phyloP scores from a whole-genome alignment of 2,888 invertebrate genomes.

The Diarsia brunnea region DNA sequence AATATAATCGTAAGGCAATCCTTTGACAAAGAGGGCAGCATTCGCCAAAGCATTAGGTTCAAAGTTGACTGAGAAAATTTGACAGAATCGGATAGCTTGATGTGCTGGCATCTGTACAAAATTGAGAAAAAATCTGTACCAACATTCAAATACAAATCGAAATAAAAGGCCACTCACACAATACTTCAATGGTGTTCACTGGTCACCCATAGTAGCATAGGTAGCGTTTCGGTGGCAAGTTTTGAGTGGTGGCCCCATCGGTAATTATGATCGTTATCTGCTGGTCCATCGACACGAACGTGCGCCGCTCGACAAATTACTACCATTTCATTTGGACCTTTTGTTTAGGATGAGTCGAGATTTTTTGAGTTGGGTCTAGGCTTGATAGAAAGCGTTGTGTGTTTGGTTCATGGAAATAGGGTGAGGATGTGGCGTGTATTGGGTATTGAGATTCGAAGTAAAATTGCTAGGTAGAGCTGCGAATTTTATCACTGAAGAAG shows the following conservation, averaged over 20 bases:
- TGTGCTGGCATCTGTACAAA: too few species aligned
- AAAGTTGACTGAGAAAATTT: too few species aligned
- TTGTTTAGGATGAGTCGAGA: slow-evolving; percentile 49
- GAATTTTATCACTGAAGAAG: background rate
- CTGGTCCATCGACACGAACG: slow-evolving; percentile 79
- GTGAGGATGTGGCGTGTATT: background rate
- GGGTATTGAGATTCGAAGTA: background rate
- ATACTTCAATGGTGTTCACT: slow-evolving; percentile 24
- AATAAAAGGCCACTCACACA: slow-evolving; percentile 14
- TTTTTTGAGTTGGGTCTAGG: slow-evolving; percentile 37
- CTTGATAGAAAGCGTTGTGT: slow-evolving; percentile 20
- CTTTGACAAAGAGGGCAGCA: too few species aligned
- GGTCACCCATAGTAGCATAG: slow-evolving; percentile 16
- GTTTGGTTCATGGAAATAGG: slow-evolving; percentile 9
- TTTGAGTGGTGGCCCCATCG: slow-evolving; percentile 77
- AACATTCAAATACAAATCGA: background rate
- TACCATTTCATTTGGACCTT: slow-evolving; percentile 64
- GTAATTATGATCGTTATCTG: slow-evolving; percentile 82
- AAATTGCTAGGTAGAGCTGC: background rate
- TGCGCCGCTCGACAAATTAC: slow-evolving; percentile 65
- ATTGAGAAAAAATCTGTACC: background rate
- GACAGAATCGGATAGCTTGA: too few species aligned
- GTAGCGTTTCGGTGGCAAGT: slow-evolving; percentile 69
- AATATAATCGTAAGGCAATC: too few species aligned
- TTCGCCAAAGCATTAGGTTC: too few species aligned